Evolutionary conservation across 2,888 invertebrate species (phyloP).

Genomic region (Synanthedon formicaeformis): DNA sequence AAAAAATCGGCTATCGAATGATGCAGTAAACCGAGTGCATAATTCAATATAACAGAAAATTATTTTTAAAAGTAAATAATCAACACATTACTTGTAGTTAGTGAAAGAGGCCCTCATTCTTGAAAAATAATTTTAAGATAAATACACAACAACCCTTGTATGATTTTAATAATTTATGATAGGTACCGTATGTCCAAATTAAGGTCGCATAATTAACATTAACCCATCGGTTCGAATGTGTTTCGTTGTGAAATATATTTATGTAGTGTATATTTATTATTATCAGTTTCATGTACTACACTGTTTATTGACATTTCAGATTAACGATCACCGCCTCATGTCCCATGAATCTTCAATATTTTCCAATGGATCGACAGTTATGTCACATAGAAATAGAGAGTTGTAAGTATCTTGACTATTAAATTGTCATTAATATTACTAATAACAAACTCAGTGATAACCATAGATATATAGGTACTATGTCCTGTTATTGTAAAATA

Average conservation of each 20-base stretch:
- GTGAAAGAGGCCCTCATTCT: too few relatives aligned
- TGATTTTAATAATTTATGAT: neutral
- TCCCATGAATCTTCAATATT: constrained; percentile 96
- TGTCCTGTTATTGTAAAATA: neutral
- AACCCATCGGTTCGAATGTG: too few relatives aligned
- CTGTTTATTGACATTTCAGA: constrained; percentile 64
- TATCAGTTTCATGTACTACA: neutral
- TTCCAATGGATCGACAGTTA: constrained; percentile 95
- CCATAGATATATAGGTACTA: too few relatives aligned
- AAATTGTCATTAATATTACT: neutral
- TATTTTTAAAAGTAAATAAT: too few relatives aligned
- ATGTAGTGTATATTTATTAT: neutral
- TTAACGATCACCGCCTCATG: constrained; percentile 96
- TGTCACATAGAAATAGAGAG: constrained; percentile 97
- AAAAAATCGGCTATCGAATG: too few relatives aligned
- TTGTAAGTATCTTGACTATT: constrained; percentile 79
- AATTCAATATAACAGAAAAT: too few relatives aligned
- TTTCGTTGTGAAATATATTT: neutral
- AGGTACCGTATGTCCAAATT: neutral
- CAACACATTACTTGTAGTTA: too few relatives aligned
- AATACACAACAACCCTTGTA: too few relatives aligned
- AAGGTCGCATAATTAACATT: neutral
- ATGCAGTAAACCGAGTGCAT: too few relatives aligned
- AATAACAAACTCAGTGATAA: too few relatives aligned
- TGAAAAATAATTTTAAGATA: too few relatives aligned